These are phyloP conservation scores for Mesopsocus fuscifrons DNA, from an alignment of 2,888 invertebrate genomes.

Conservation along the genomic window DNA sequence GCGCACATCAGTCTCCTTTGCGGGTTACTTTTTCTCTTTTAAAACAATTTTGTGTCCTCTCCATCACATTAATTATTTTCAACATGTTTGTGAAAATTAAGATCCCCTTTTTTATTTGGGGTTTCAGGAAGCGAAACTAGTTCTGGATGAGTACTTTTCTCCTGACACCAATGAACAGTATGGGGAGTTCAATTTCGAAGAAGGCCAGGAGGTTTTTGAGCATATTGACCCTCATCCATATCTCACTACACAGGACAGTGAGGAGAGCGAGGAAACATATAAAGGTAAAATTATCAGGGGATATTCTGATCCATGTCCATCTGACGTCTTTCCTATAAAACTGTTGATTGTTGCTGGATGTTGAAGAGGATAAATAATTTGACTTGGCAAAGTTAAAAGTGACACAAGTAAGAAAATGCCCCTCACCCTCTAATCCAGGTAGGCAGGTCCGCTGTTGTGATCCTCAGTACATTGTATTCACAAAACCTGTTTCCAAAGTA, in stretches of 20 bases:
- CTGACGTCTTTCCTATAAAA: too few relatives aligned
- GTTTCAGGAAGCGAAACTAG: conserved; percentile 74
- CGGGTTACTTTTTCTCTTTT: too few relatives aligned
- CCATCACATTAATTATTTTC: too few relatives aligned
- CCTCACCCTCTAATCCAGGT: conserved; percentile 3
- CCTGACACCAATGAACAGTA: conserved; percentile 22
- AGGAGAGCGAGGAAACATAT: conserved; percentile 1
- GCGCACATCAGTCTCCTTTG: too few relatives aligned
- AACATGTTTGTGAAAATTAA: too few relatives aligned
- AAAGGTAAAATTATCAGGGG: neutral
- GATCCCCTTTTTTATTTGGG: too few relatives aligned
- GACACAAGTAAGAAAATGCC: conserved; percentile 10
- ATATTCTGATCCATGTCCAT: neutral
- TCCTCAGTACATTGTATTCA: too few relatives aligned
- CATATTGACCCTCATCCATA: neutral
- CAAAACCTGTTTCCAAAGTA: too few relatives aligned
- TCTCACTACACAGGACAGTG: neutral
- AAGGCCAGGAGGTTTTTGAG: conserved; percentile 7
- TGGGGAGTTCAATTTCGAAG: conserved; percentile 2
- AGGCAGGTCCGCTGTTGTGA: conserved; percentile 13
- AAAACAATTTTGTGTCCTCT: too few relatives aligned
- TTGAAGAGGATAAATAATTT: too few relatives aligned
- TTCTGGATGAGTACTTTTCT: conserved; percentile 69
- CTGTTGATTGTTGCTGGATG: too few relatives aligned
- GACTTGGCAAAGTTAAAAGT: too few relatives aligned